Percentiles rank a stretch among this genome's conserved stretches.
Evolutionary conservation across 2,888 invertebrate genomes (phyloP).

Genomic region (Pharmacophagus antenor): DNA sequence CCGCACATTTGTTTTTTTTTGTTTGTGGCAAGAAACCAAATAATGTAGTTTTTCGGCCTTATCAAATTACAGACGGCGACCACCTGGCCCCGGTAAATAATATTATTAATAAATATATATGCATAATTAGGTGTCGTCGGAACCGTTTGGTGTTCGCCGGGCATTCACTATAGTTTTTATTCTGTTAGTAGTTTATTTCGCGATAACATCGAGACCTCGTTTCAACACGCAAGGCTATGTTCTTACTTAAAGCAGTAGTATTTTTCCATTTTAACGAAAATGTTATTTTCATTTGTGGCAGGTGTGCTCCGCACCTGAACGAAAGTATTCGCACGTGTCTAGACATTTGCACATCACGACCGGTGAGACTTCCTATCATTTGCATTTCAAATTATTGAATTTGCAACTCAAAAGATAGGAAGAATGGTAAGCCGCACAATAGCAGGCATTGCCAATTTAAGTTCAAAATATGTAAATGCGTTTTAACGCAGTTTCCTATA

Average conservation of each 20-base stretch:
- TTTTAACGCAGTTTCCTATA: background rate
- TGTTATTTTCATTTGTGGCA: conserved; percentile 32
- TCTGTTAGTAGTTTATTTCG: conserved; percentile 11
- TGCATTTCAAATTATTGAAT: conserved; percentile 21
- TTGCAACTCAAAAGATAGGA: conserved; percentile 2
- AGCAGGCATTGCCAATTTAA: conserved; percentile 7
- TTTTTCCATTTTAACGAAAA: conserved; percentile 34
- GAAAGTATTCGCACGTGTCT: conserved; percentile 16
- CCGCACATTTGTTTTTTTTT: conserved; percentile 44
- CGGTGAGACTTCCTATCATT: conserved; percentile 11
- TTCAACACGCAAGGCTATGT: conserved; percentile 34
- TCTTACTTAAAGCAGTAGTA: background rate
- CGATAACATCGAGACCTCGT: conserved; percentile 41
- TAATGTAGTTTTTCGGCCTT: conserved; percentile 54
- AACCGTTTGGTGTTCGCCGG: conserved; percentile 31
- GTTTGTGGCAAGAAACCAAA: conserved; percentile 42
- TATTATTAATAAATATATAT: conserved; percentile 44
- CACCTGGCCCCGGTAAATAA: conserved; percentile 54
- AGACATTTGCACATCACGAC: conserved; percentile 19
- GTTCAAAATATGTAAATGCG: conserved; percentile 3
- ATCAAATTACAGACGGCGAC: conserved; percentile 58
- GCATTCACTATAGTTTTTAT: too few species aligned
- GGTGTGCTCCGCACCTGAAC: conserved; percentile 29
- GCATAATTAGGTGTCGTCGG: conserved; percentile 44
- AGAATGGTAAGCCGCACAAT: background rate